Percentiles rank a stretch among this genome's conserved stretches.
Evolutionary conservation across 2,888 invertebrate species (phyloP).

Genomic region (Tenthredo scrophulariae): DNA sequence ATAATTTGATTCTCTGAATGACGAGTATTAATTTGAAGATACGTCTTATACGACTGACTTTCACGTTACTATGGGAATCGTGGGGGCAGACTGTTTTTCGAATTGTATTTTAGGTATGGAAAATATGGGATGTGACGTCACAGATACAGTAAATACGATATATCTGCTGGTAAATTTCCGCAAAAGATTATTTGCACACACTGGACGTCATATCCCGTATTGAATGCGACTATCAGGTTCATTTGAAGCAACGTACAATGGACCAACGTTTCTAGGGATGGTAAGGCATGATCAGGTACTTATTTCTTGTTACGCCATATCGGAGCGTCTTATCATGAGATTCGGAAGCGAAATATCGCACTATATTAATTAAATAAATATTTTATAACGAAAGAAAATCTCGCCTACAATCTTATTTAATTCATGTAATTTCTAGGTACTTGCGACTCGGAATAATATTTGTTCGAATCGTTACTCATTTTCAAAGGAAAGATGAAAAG

Average conservation of each 20-base stretch:
- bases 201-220: neutral
- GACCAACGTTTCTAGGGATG: neutral
- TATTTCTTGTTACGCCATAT: neutral
- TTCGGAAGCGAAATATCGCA: neutral
- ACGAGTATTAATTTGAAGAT: neutral
- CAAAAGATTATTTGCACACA: neutral
- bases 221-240: neutral
- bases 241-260: neutral
- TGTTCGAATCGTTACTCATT: neutral
- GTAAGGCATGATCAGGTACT: neutral
- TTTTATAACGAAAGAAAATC: neutral
- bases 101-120: neutral
- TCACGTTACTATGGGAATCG: neutral
- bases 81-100: neutral
- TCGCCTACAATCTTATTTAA: neutral
- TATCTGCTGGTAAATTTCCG: constrained; percentile 16
- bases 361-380: neutral
- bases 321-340: neutral
- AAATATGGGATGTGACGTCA: neutral
- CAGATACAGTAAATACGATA: neutral
- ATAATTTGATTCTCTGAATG: constrained; percentile 26
- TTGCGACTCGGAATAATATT: neutral
- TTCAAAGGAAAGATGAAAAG: neutral
- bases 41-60: neutral
- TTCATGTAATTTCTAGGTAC: neutral